Conservation (phyloP, 2,888 invertebrate genomes). For the Platycheirus albimanus region DNA sequence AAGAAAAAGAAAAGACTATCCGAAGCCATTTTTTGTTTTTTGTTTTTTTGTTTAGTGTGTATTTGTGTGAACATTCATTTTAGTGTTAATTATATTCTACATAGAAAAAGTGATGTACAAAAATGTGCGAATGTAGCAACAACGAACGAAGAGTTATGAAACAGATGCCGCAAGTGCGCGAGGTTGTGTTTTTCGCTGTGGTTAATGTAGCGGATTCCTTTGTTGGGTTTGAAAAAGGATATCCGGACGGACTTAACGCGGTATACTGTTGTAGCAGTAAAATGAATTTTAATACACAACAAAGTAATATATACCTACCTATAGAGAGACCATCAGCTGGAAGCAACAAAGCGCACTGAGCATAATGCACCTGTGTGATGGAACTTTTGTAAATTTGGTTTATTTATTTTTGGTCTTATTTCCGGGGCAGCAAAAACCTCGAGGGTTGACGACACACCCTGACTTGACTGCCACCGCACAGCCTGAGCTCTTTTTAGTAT, state of each 20-base stretch:
- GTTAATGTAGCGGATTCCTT: conserved; percentile 38
- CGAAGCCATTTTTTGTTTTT: conserved; percentile 3
- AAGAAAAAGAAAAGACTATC: conserved; percentile 28
- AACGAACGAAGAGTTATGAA: conserved; percentile 54
- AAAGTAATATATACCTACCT: background rate
- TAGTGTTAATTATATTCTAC: conserved; percentile 65
- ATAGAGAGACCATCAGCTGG: background rate
- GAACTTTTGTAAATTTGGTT: conserved; percentile 27
- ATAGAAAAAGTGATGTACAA: conserved; percentile 51
- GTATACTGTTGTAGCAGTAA: conserved; percentile 32
- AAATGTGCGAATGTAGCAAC: conserved; percentile 42
- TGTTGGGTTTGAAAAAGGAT: conserved; percentile 51
- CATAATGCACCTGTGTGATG: conserved; percentile 39
- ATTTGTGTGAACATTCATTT: conserved; percentile 52
- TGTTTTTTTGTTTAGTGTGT: too few relatives aligned
- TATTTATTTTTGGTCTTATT: conserved; percentile 23
- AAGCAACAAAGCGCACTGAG: conserved; percentile 30
- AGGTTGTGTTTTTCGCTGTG: conserved; percentile 47
- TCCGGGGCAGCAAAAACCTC: background rate
- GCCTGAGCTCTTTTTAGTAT: background rate
- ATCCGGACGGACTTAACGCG: conserved; percentile 45
- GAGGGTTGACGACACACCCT: conserved; percentile 1
- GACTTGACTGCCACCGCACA: too few relatives aligned
- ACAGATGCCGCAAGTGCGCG: conserved; percentile 57
- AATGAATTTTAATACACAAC: conserved; percentile 43